These are phyloP conservation scores for Pandion haliaetus DNA, from an alignment of 2,113 vertebrate genomes.

Conservation along the genomic window DNA sequence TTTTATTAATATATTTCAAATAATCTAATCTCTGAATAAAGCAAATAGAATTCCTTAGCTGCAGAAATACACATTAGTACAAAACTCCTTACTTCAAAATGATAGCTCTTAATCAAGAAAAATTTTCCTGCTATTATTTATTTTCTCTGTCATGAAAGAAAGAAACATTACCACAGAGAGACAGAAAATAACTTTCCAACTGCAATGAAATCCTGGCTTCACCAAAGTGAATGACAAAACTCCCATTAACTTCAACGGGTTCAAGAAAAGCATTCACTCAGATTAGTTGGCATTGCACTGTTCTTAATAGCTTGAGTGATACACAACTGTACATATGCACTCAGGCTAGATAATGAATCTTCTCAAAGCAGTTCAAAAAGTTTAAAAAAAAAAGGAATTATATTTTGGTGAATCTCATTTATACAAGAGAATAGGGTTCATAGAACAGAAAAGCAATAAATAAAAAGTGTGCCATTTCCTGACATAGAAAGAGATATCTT, in stretches of 20 bases:
- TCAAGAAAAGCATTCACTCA: not conserved
- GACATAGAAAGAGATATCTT: not conserved
- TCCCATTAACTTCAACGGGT: not conserved
- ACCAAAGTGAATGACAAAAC: not conserved
- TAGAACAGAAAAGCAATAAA: not conserved
- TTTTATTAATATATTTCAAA: not conserved
- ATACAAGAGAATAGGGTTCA: not conserved
- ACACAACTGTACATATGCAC: not conserved
- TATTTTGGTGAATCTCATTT: not conserved
- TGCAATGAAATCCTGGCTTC: not conserved
- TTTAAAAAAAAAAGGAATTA: fast-evolving
- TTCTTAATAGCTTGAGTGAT: not conserved
- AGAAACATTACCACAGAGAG: not conserved
- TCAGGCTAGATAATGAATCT: not conserved
- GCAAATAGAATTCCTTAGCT: not conserved
- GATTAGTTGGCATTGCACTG: not conserved
- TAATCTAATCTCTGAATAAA: not conserved
- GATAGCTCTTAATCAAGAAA: not conserved
- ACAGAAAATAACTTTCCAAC: not conserved
- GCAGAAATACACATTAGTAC: not conserved
- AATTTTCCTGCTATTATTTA: not conserved
- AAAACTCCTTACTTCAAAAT: not conserved
- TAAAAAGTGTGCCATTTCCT: not conserved
- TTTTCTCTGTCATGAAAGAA: not conserved
- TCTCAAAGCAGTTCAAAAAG: not conserved